phyloP scores from a whole-genome alignment of 2,888 invertebrate genomes.

The Pharmacophagus antenor region DNA sequence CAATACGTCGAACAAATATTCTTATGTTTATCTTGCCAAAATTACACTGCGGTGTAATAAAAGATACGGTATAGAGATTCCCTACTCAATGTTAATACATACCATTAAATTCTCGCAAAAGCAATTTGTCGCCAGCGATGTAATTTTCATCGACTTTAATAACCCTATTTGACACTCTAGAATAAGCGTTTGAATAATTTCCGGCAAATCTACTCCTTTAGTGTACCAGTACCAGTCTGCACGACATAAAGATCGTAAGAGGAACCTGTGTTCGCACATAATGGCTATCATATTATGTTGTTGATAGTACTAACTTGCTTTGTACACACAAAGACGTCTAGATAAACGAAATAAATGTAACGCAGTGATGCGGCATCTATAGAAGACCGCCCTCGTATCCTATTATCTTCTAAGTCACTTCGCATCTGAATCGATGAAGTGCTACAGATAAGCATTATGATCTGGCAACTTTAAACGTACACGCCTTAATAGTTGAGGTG shows the following conservation, averaged over 20 bases:
- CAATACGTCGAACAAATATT: not conserved
- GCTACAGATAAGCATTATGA: constrained; percentile 45
- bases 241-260: constrained; percentile 3
- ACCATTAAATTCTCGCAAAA: constrained; percentile 11
- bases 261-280: not conserved
- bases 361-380: constrained; percentile 43
- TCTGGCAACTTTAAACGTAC: constrained; percentile 39
- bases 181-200: constrained; percentile 18
- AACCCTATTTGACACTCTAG: constrained; percentile 9
- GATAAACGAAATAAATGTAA: constrained; percentile 51
- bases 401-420: constrained; percentile 43
- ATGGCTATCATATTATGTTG: constrained; percentile 47
- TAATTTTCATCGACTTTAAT: constrained; percentile 25
- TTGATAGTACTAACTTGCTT: constrained; percentile 60
- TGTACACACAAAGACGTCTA: constrained; percentile 63
- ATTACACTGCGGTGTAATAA: not conserved
- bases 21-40: not conserved
- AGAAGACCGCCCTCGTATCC: constrained; percentile 38
- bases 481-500: constrained; percentile 34
- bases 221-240: constrained; percentile 16
- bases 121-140: constrained; percentile 10
- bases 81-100: constrained; percentile 6
- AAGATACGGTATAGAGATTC: not conserved
- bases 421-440: constrained; percentile 46
- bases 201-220: constrained; percentile 8